A percentile compares a stretch with the other conserved stretches of the same genome.
Evolutionary conservation across 2,113 vertebrate species (phyloP).

Genomic region (Apteryx mantelli): DNA sequence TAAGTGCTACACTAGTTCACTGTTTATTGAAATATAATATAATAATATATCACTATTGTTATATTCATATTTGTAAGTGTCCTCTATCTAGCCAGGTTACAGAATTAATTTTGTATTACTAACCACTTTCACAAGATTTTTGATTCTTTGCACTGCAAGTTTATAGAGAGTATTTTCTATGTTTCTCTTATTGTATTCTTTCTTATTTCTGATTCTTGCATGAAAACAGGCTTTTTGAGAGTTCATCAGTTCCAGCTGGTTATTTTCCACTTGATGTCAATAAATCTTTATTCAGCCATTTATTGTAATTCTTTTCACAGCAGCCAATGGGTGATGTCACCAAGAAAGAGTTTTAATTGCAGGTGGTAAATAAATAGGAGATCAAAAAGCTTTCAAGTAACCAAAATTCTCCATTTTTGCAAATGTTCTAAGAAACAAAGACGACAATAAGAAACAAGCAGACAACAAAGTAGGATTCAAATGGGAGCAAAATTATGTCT

Average conservation of each 20-base stretch:
- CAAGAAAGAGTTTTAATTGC: constrained; percentile 24
- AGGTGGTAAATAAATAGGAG: constrained; percentile 42
- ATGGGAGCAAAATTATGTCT: constrained; percentile 22
- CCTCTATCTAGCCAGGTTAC: background rate
- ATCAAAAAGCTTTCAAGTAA: constrained; percentile 48
- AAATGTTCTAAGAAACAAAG: constrained; percentile 39
- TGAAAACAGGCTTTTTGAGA: background rate
- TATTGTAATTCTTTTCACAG: constrained; percentile 6
- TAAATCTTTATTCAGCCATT: constrained; percentile 28
- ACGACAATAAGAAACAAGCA: background rate
- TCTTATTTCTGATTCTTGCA: background rate
- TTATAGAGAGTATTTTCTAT: background rate
- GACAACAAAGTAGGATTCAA: constrained; percentile 16
- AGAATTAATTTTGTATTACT: background rate
- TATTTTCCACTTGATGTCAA: constrained; percentile 47
- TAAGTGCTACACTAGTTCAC: background rate
- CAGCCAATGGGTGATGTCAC: constrained; percentile 14
- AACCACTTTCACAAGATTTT: background rate
- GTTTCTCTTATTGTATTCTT: background rate
- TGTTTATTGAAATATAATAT: background rate
- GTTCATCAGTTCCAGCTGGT: constrained; percentile 30
- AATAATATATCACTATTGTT: background rate
- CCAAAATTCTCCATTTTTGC: constrained; percentile 38
- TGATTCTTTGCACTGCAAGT: background rate
- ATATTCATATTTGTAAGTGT: background rate